Evolutionary conservation across 2,797 vertebrate species (phyloP).

Genomic region (Dicrostonyx torquatus): DNA sequence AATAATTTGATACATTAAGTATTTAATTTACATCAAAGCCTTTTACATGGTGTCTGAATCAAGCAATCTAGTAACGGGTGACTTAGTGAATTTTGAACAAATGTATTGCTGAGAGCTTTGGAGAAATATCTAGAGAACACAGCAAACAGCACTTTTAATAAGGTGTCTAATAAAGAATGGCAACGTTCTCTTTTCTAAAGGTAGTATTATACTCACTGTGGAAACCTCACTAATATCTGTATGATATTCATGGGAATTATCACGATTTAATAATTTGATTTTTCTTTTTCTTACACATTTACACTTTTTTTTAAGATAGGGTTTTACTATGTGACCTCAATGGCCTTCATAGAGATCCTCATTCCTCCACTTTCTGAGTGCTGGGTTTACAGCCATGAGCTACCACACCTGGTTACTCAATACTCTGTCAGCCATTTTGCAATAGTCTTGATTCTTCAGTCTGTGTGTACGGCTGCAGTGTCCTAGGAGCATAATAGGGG

Average conservation of each 20-base stretch:
- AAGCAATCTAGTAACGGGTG: background rate
- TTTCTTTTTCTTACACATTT: background rate
- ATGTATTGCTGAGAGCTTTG: constrained; percentile 5
- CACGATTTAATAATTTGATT: background rate
- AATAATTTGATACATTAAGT: constrained; percentile 11
- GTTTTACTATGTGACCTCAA: background rate
- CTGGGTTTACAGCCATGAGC: background rate
- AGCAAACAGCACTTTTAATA: background rate
- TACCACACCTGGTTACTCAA: background rate
- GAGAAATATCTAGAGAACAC: background rate
- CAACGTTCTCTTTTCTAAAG: background rate
- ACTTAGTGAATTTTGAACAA: background rate
- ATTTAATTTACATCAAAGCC: constrained; percentile 1
- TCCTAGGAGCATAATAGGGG: background rate
- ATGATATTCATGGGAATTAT: background rate
- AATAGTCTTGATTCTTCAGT: background rate
- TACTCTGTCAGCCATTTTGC: background rate
- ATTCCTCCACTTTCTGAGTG: background rate
- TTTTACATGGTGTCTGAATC: constrained; percentile 9
- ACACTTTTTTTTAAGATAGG: background rate
- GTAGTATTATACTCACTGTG: background rate
- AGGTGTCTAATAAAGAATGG: background rate
- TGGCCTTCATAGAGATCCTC: too few relatives aligned
- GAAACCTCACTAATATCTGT: background rate
- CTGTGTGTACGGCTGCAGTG: background rate